Evolutionary conservation across 2,113 vertebrate genomes (phyloP).

Genomic region (Athene cunicularia): DNA sequence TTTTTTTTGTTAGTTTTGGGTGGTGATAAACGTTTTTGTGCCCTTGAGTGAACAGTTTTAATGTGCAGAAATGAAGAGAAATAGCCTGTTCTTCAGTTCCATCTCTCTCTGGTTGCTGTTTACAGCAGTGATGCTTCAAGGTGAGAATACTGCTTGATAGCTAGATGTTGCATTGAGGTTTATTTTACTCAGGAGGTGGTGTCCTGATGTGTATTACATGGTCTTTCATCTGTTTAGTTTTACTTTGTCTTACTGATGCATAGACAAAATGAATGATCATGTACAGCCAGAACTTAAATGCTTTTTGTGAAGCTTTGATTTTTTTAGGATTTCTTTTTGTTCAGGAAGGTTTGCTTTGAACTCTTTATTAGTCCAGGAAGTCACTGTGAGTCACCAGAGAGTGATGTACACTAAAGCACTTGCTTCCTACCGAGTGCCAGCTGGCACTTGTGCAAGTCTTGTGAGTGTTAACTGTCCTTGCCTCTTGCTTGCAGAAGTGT

Average conservation of each 20-base stretch:
- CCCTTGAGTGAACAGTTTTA: background rate
- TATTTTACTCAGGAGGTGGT: background rate
- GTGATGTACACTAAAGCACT: background rate
- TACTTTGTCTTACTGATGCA: background rate
- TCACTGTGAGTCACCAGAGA: background rate
- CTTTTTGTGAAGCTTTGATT: background rate
- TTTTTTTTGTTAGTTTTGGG: background rate
- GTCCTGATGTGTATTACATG: background rate
- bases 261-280: background rate
- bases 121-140: slow-evolving; percentile 51
- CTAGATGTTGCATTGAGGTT: background rate
- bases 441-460: background rate
- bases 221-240: background rate
- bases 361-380: background rate
- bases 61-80: slow-evolving; percentile 38
- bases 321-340: background rate
- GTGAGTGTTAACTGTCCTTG: background rate
- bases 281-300: background rate
- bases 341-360: background rate
- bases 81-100: background rate
- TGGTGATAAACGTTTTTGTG: background rate
- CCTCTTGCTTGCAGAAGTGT: background rate
- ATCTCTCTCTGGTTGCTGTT: slow-evolving; percentile 59
- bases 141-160: slow-evolving; percentile 59
- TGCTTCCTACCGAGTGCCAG: background rate